A percentile compares a stretch with the other conserved stretches of the same genome.
Evolutionary conservation across 2,888 invertebrate genomes (phyloP).

Genomic region (Melinaea marsaeus): DNA sequence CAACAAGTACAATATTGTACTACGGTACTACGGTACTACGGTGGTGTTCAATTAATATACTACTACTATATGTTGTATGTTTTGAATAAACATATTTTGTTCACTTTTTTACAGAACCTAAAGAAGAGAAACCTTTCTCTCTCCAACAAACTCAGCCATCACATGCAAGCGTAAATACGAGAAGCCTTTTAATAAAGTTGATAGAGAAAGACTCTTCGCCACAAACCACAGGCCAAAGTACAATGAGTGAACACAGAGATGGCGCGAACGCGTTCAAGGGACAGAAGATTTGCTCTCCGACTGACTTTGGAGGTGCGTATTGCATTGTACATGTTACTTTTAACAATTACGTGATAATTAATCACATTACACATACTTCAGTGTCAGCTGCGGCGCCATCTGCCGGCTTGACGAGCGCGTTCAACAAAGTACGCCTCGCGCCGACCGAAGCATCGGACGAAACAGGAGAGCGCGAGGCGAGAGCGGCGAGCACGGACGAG

Average conservation of each 20-base stretch:
- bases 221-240: constrained; percentile 43
- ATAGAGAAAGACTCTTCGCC: constrained; percentile 53
- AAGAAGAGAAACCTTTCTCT: constrained; percentile 38
- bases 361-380: constrained; percentile 27
- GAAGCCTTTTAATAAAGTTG: constrained; percentile 36
- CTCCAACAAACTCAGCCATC: constrained; percentile 17
- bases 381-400: constrained; percentile 40
- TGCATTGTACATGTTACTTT: background rate
- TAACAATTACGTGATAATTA: background rate
- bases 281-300: constrained; percentile 65
- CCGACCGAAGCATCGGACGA: constrained; percentile 47
- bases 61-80: too few relatives aligned
- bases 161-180: constrained; percentile 39
- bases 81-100: too few relatives aligned
- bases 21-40: too few relatives aligned
- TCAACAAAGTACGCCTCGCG: constrained; percentile 49
- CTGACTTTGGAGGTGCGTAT: constrained; percentile 53
- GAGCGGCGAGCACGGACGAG: constrained; percentile 39
- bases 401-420: constrained; percentile 49
- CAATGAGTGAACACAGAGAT: constrained; percentile 40
- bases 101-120: constrained; percentile 38
- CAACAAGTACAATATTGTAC: too few relatives aligned
- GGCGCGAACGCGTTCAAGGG: constrained; percentile 61
- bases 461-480: constrained; percentile 56
- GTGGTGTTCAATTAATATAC: too few relatives aligned